Base-by-base conservation (phyloP, 2,797 vertebrate genomes). In the Poecile montanus region DNA sequence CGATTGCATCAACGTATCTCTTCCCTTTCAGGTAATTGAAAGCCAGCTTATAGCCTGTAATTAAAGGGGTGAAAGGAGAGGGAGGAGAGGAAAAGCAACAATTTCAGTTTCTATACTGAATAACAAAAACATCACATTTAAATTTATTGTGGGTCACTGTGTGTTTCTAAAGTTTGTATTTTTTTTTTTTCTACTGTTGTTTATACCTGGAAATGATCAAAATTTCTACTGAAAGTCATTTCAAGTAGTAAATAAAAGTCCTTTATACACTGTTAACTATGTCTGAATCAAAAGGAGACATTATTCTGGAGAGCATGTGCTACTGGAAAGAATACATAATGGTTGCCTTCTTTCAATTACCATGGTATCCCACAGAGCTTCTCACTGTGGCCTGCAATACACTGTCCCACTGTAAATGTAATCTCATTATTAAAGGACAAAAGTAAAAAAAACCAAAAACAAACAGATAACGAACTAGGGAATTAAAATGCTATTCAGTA, bases 11-110 rank as follows among this genome's bases (percentile, higher is more conserved):
- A 89, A 99, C 98, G 0, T 99, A 98, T 97, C 98, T 98, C 96
- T 99, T 99, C 60, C 98, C 99, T 97, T 99, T 99, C 95, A 99
- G 97, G 96, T 99, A 99, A 98, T 99, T 99, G 97, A 99, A 99
- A 71, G 99, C 99, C 91, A 99, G 98, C 93, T 99, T 99, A 98
- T 99, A 99, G n/a, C 99, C 99, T 99, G 96, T 94, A 98, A 91
- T 84, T 78, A 96, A 72, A 60, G 30, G 71, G 4, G 12, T 8
- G 6, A 21, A 16, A 74, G 16, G 23, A 73, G 91, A 85, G 16
- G 5, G 25, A 74, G 5, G 26, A 18, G 8, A 17, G 7, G 62
- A 90, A 47, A 79, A 22, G 32, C 7, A 5, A 66, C 17, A 76
- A 65, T 53, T 50, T 62, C 56, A 79, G 58, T 67, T 65, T 68